These are phyloP conservation scores for Siniperca scherzeri DNA, from an alignment of 2,797 vertebrate species.

Conservation along the genomic window DNA sequence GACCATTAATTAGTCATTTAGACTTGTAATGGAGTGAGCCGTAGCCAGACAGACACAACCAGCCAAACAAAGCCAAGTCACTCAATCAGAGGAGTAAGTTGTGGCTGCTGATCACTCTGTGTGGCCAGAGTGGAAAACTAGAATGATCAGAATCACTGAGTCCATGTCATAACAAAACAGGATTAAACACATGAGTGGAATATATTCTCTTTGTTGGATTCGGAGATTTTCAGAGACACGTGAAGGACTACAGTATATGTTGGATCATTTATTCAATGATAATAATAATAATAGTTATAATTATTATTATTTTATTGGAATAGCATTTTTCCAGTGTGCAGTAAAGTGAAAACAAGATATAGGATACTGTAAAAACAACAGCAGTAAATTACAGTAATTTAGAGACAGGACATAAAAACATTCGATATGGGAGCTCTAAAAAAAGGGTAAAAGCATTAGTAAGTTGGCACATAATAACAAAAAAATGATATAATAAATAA, in stretches of 20 bases:
- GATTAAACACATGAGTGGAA: neutral
- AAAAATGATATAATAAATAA: neutral
- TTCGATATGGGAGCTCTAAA: neutral
- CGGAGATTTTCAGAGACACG: neutral
- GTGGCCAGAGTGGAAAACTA: constrained; percentile 49
- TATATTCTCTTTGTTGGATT: neutral
- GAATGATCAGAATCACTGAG: constrained; percentile 21
- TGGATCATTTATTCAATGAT: neutral
- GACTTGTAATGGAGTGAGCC: constrained; percentile 82
- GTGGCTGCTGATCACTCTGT: constrained; percentile 58
- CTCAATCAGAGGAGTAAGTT: constrained; percentile 61
- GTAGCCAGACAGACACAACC: constrained; percentile 69
- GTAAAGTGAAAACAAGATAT: neutral
- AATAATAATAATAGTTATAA: neutral
- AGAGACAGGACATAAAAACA: neutral
- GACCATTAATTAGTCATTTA: constrained; percentile 87
- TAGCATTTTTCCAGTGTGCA: neutral
- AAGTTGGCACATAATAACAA: neutral
- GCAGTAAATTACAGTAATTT: neutral
- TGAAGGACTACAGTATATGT: neutral
- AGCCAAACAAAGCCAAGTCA: constrained; percentile 70
- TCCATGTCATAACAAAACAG: constrained; percentile 18
- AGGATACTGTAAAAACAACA: neutral
- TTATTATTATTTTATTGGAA: neutral
- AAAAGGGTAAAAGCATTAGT: neutral